Evolutionary conservation across 2,113 vertebrate genomes (phyloP).

Genomic region (Manacus vitellinus): DNA sequence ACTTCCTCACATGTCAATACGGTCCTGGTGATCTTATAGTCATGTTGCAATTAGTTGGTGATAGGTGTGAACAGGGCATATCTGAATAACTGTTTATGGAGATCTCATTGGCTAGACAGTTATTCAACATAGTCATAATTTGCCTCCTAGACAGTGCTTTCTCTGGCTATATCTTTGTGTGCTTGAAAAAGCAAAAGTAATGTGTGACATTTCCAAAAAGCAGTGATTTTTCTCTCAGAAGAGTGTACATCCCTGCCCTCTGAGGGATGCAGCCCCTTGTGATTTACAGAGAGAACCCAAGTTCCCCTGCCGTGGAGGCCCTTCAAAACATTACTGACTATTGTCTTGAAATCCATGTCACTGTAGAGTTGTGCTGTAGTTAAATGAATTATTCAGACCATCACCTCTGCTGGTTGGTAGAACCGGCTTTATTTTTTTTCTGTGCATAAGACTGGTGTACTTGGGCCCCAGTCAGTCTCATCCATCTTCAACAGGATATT

Average conservation of each 20-base stretch:
- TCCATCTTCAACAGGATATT: not conserved
- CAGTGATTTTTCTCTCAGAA: not conserved
- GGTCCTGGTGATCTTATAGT: slow-evolving; percentile 33
- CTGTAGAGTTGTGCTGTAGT: not conserved
- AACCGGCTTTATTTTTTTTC: not conserved
- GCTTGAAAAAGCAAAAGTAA: not conserved
- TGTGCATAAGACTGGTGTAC: not conserved
- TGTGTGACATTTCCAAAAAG: not conserved
- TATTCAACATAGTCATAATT: not conserved
- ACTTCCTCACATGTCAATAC: slow-evolving; percentile 43
- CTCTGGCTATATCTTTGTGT: not conserved
- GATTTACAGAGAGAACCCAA: not conserved
- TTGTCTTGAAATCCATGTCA: not conserved
- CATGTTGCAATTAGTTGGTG: slow-evolving; percentile 45
- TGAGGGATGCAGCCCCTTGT: not conserved
- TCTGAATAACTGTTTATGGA: slow-evolving; percentile 9
- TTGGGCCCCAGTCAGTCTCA: not conserved
- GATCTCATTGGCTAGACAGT: not conserved
- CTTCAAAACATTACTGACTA: not conserved
- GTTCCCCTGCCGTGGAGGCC: not conserved
- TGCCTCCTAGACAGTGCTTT: not conserved
- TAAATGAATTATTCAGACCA: not conserved
- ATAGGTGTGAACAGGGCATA: not conserved
- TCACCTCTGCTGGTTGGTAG: not conserved
- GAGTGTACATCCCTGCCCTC: accelerated